phyloP scores from a whole-genome alignment of 2,797 vertebrate genomes.

The Allobates femoralis region DNA sequence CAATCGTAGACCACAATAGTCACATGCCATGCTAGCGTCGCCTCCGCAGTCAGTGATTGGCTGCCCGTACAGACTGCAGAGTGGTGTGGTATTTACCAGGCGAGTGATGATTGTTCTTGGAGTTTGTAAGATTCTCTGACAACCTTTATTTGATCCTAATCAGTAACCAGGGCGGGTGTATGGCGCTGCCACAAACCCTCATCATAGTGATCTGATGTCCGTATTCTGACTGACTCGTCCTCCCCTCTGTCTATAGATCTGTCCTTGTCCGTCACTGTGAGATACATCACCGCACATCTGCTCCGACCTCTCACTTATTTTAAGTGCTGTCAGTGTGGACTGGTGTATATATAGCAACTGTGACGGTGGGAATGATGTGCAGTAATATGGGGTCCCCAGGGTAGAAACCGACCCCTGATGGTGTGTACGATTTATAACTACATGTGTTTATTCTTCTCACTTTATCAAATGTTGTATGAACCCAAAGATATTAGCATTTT shows the following conservation, averaged over 20 bases:
- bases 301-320: slow-evolving; percentile 23
- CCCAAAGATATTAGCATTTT: background rate
- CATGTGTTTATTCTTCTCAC: background rate
- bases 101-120: no score
- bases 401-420: background rate
- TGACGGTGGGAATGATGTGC: background rate
- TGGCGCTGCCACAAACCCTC: background rate
- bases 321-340: slow-evolving; percentile 9
- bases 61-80: no score
- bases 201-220: no score
- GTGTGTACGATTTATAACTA: background rate
- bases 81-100: no score
- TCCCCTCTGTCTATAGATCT: background rate
- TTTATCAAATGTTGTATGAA: background rate
- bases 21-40: no score
- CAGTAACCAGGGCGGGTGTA: no score
- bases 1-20: no score
- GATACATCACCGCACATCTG: slow-evolving; percentile 11
- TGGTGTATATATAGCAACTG: slow-evolving; percentile 8
- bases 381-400: no score
- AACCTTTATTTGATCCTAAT: no score
- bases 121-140: no score
- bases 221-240: background rate
- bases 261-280: background rate
- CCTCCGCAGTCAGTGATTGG: no score